These are phyloP conservation scores for Ostrea edulis DNA, from an alignment of 1,140 invertebrate genomes.

Conservation along the genomic window DNA sequence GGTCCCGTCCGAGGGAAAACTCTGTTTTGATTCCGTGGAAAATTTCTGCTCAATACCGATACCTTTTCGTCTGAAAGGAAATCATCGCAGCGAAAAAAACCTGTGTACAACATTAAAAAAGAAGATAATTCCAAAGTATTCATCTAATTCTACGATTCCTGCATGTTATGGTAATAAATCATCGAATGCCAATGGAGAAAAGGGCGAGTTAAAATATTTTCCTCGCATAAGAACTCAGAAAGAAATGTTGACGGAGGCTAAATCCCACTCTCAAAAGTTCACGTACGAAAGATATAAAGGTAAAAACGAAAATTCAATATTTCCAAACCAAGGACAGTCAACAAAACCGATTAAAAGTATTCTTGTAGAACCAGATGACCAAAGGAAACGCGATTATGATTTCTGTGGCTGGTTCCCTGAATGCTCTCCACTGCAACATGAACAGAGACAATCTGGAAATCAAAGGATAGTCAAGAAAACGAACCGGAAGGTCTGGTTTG, in stretches of 20 bases:
- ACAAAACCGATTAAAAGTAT: neutral
- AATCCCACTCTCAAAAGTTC: neutral
- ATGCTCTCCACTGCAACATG: neutral
- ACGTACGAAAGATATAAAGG: neutral
- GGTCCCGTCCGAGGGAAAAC: no score
- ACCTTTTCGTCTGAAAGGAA: no score
- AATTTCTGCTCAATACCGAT: no score
- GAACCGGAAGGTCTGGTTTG: neutral
- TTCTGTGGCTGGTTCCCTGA: slow-evolving; percentile 15
- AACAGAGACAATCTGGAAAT: neutral
- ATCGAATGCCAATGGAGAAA: no score
- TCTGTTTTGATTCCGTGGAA: no score
- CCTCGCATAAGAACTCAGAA: neutral
- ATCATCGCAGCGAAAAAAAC: no score
- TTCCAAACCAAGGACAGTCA: neutral
- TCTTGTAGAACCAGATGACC: neutral
- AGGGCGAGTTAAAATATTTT: no score
- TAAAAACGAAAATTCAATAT: neutral
- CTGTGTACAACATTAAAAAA: no score
- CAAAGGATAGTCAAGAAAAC: neutral
- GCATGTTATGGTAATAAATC: no score
- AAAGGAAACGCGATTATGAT: neutral
- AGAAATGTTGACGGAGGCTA: neutral
- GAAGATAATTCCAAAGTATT: no score
- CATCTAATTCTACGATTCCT: no score